Evolutionary conservation across 2,113 vertebrate species (phyloP).

Genomic region (Tragulus kanchil): DNA sequence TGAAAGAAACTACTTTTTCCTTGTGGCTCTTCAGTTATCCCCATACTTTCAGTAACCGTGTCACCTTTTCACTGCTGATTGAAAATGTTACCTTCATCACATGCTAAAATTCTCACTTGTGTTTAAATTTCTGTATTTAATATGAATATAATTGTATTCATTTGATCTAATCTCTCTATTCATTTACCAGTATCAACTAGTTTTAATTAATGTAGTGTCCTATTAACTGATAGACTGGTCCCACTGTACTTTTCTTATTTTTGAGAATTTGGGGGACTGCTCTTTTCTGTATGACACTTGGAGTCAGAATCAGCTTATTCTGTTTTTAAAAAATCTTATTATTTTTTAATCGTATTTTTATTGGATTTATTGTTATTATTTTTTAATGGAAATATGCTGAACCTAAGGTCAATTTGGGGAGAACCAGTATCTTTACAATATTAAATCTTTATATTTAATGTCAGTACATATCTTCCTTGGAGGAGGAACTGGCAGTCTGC

Average conservation of each 20-base stretch:
- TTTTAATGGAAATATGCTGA: background rate
- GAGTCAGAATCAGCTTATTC: constrained; percentile 1
- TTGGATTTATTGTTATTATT: background rate
- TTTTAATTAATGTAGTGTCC: background rate
- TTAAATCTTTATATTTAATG: background rate
- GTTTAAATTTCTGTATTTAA: background rate
- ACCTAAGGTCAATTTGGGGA: background rate
- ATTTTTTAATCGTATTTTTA: background rate
- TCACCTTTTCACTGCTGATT: background rate
- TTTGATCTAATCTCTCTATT: background rate
- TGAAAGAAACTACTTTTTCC: background rate
- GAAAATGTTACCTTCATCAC: background rate
- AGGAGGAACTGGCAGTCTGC: background rate
- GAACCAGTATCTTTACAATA: background rate
- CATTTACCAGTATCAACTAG: background rate
- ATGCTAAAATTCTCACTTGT: background rate
- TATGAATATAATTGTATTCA: background rate
- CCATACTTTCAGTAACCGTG: background rate
- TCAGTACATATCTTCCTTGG: background rate
- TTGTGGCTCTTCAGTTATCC: background rate
- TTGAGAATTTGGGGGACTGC: background rate
- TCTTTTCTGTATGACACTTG: background rate
- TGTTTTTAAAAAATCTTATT: background rate
- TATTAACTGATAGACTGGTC: background rate
- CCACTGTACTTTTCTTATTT: background rate